Conservation (phyloP, 2,797 vertebrate genomes). For the Anguilla anguilla region DNA sequence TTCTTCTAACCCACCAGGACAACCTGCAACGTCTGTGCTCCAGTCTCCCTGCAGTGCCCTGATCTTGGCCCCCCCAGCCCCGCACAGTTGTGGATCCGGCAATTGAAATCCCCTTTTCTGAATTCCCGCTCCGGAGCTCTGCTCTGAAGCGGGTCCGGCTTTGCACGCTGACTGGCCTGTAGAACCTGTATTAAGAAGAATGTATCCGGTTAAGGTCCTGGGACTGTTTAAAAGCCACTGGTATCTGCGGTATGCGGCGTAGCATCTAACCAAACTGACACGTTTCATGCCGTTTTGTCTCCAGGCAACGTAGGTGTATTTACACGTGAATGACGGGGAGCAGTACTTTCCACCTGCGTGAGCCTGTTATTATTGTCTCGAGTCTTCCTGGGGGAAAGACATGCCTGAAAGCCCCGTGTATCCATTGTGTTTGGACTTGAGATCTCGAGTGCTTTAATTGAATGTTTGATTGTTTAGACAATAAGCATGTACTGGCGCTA, state of each 20-base stretch:
- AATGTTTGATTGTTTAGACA: neutral
- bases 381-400: neutral
- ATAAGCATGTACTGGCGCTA: neutral
- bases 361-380: neutral
- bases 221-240: neutral
- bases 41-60: slow-evolving; percentile 47
- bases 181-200: neutral
- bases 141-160: no score
- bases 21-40: slow-evolving; percentile 2
- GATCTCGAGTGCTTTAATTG: neutral
- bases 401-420: neutral
- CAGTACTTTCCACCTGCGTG: neutral
- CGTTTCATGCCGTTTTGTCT: slow-evolving; percentile 16
- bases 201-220: neutral
- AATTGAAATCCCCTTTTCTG: neutral
- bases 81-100: no score
- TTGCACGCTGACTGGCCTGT: no score
- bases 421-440: neutral
- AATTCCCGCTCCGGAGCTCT: neutral
- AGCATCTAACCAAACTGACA: neutral
- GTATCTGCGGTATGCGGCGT: neutral
- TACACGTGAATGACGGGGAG: neutral
- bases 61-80: no score
- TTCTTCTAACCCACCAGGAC: neutral
- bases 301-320: slow-evolving; percentile 8